Base-by-base conservation (phyloP, 2,888 invertebrate species). In the Ellobium chinense region DNA sequence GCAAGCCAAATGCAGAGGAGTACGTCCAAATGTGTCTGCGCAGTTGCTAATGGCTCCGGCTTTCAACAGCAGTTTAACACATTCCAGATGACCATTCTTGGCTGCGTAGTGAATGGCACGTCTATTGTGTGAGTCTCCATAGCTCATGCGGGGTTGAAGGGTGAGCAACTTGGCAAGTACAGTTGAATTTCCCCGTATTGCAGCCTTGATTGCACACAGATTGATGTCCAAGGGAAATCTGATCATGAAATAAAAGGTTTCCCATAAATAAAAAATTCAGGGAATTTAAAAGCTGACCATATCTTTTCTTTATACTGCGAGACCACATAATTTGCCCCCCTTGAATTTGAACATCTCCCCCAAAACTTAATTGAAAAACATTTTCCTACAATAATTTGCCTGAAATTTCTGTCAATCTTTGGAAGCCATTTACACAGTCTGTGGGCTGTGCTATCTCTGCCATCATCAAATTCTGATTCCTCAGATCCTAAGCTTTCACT, bases 41-140 rank as follows among this genome's bases (percentile, higher is more conserved):
- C 79, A 85, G 77, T 86, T 88, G 9, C 87, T 81, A n/a, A 82
- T 78, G 14, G 88, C 85, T 2, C 88, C 88, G 36, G 80, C 77
- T 46, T 81, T 78, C 18, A 88, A 80, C 36, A 89, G 76, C 65
- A 78, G 29, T 12, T 62, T 58, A 0, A 84, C 82, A 56, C 78
- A 80, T 27, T 82, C 81, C 5, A 78, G 34, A 56, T 82, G 81
- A n/a, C 85, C 85, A 36, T 69, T 75, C 75, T 78, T 77, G 21
- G 85, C 87, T 36, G 88, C 88, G 36, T 85, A 81, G 68, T 88
- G 88, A 1, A 88, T 81, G 21, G 86, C 84, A 18, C 87, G 73
- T 34, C 82, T 72, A 1, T 84, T 83, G 12, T 69, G 63, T 4
- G 36, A 31, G 65, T 87, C 85, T 3, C 75, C 72, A 56, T 79